Evolutionary conservation across 2,113 vertebrate species (phyloP).

Genomic region (Apteryx mantelli): DNA sequence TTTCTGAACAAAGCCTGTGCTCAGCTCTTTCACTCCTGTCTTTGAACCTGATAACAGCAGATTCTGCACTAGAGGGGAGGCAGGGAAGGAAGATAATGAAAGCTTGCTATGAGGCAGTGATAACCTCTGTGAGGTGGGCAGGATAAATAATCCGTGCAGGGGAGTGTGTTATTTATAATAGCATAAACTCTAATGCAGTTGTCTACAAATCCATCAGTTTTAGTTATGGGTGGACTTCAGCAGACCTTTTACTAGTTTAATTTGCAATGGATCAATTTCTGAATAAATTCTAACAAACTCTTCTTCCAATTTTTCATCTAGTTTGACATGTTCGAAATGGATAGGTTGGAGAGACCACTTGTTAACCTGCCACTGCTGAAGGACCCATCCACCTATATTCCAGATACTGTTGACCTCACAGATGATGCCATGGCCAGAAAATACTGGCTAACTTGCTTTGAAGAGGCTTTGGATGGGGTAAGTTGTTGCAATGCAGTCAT

Average conservation of each 20-base stretch:
- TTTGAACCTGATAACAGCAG: background rate
- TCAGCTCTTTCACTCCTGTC: background rate
- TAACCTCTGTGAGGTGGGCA: background rate
- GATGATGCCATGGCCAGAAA: constrained; percentile 92
- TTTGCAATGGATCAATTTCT: background rate
- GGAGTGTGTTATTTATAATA: background rate
- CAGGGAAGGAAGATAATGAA: background rate
- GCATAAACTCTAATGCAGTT: background rate
- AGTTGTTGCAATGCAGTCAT: background rate
- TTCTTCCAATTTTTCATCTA: constrained; percentile 44
- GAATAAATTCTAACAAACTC: background rate
- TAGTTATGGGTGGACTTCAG: background rate
- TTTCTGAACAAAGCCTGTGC: background rate
- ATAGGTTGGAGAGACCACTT: constrained; percentile 91
- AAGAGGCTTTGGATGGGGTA: constrained; percentile 96
- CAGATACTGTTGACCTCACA: constrained; percentile 93
- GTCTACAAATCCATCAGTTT: background rate
- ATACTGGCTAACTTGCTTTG: constrained; percentile 98
- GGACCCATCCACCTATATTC: constrained; percentile 93
- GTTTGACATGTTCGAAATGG: constrained; percentile 99
- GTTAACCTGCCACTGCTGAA: constrained; percentile 93
- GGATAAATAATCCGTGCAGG: background rate
- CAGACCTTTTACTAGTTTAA: background rate
- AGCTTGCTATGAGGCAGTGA: background rate
- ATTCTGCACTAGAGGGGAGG: background rate